Conservation (phyloP, 2,797 vertebrate species). For the Cephalopachus bancanus region DNA sequence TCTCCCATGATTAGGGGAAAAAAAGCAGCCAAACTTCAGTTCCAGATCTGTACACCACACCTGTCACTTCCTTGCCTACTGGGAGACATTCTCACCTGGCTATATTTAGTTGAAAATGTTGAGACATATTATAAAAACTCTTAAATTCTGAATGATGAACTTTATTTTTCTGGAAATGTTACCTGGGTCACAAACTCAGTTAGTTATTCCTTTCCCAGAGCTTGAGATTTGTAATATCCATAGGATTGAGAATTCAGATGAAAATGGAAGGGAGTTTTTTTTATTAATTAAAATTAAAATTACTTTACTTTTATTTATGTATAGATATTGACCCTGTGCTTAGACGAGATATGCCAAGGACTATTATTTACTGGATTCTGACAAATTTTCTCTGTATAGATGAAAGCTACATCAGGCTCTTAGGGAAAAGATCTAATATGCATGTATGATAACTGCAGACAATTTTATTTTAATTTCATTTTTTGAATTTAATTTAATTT, state of each 20-base stretch:
- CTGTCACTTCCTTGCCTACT: conserved; percentile 60
- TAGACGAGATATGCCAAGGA: conserved; percentile 65
- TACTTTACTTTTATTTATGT: neutral
- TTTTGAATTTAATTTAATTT: too few relatives aligned
- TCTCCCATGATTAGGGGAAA: neutral
- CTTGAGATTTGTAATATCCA: conserved; percentile 68
- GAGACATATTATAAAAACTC: conserved; percentile 2
- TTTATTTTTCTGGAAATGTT: conserved; percentile 36
- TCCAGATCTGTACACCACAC: conserved; percentile 36
- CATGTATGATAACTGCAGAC: neutral
- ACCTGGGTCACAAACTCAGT: neutral
- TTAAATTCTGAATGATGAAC: neutral
- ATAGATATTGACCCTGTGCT: neutral
- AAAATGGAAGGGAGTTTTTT: conserved; percentile 2
- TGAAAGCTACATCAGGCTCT: neutral
- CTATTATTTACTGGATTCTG: conserved; percentile 70
- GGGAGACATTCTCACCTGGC: neutral
- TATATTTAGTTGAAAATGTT: conserved; percentile 45
- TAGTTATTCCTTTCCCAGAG: neutral
- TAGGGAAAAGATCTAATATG: neutral
- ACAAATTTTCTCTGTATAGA: neutral
- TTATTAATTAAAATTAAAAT: neutral
- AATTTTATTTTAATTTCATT: neutral
- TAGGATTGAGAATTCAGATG: neutral
- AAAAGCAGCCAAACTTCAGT: neutral